These are phyloP conservation scores for Chaetura pelagica DNA, from an alignment of 2,113 vertebrate genomes.

Conservation along the genomic window DNA sequence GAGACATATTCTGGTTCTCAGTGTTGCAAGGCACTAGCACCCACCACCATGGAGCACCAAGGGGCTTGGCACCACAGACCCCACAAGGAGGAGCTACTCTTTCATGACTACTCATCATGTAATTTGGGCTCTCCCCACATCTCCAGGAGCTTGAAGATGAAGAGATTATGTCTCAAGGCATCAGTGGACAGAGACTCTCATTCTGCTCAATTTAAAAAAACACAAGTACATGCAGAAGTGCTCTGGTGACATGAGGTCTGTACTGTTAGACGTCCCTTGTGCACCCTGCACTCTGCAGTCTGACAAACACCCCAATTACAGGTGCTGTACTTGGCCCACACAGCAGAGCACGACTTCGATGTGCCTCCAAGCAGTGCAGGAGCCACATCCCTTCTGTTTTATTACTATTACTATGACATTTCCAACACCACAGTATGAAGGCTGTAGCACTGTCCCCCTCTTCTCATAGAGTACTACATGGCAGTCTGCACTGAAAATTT, in stretches of 20 bases:
- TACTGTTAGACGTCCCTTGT: not conserved
- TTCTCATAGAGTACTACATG: not conserved
- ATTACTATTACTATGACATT: not conserved
- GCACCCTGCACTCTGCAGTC: not conserved
- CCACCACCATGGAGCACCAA: accelerated
- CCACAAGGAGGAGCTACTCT: accelerated
- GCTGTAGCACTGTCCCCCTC: not conserved
- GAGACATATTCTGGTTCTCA: not conserved
- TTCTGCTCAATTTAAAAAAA: not conserved
- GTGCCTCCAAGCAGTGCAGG: not conserved
- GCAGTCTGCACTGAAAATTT: not conserved
- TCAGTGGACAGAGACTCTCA: not conserved
- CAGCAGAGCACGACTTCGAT: not conserved
- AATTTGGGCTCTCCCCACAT: accelerated
- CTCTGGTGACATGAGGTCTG: not conserved
- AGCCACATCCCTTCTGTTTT: not conserved
- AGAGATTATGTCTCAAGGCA: not conserved
- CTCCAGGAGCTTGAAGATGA: not conserved
- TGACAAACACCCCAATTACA: not conserved
- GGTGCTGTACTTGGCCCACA: not conserved
- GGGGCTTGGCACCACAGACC: not conserved
- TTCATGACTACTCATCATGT: not conserved
- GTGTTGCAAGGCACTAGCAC: accelerated
- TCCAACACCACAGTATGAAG: not conserved
- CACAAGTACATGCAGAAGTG: accelerated